Percentiles rank a stretch among this genome's conserved stretches.
Evolutionary conservation across 2,113 vertebrate species (phyloP).

Genomic region (Spea bombifrons): DNA sequence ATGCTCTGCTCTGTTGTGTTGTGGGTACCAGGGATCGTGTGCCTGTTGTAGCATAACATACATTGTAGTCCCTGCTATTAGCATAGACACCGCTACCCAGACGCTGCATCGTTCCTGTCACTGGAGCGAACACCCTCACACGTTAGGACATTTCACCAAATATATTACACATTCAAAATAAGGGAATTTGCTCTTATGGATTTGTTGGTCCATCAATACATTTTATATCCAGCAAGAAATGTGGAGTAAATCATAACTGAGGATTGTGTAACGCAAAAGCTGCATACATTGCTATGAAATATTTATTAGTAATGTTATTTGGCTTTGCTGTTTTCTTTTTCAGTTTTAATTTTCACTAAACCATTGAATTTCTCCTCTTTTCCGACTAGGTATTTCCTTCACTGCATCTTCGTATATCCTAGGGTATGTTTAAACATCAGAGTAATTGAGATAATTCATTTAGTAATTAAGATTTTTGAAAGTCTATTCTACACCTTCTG

Average conservation of each 20-base stretch:
- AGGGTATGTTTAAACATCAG: no score
- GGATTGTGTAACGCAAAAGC: background rate
- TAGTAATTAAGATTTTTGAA: no score
- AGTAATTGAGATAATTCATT: no score
- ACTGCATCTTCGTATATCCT: no score
- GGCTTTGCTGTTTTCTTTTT: background rate
- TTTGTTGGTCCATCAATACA: background rate
- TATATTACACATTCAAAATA: background rate
- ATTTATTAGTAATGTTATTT: conserved; percentile 9
- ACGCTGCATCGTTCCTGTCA: background rate
- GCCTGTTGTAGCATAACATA: no score
- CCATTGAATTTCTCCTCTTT: no score
- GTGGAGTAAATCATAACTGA: background rate
- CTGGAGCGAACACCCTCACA: background rate
- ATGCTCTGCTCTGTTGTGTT: no score
- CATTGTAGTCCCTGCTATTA: no score
- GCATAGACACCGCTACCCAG: no score
- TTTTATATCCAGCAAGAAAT: conserved; percentile 9
- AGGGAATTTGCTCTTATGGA: background rate
- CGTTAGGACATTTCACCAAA: background rate
- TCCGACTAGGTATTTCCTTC: no score
- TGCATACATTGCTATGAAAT: conserved; percentile 8
- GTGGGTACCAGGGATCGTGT: no score
- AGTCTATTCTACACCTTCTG: no score
- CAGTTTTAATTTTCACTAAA: background rate